Conservation (phyloP, 2,797 vertebrate species). For the Tokudaia muenninki region DNA sequence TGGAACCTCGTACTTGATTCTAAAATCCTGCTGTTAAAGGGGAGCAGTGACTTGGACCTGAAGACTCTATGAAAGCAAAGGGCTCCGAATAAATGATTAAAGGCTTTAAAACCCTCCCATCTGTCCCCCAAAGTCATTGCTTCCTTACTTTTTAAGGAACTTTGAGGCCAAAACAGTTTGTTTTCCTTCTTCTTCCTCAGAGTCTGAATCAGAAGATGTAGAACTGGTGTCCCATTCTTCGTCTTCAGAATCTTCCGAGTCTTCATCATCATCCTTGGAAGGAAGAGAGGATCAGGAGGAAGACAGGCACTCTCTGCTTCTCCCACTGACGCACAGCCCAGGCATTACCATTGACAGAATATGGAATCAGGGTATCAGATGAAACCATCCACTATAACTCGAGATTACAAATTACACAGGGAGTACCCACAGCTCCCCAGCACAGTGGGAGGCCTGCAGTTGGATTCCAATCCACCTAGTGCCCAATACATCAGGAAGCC, state of each 20-base stretch:
- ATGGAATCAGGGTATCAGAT: neutral
- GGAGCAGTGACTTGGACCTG: neutral
- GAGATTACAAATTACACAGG: neutral
- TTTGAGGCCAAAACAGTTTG: slow-evolving; percentile 90
- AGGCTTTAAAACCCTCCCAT: neutral
- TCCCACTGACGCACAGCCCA: neutral
- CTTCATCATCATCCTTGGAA: slow-evolving; percentile 88
- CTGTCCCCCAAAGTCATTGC: neutral
- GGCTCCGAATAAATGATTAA: neutral
- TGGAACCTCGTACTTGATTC: neutral
- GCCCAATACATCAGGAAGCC: neutral
- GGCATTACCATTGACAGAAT: neutral
- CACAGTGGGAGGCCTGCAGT: neutral
- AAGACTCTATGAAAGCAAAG: neutral
- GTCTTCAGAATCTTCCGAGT: slow-evolving; percentile 91
- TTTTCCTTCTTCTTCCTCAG: slow-evolving; percentile 92
- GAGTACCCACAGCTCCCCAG: neutral
- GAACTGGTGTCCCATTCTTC: slow-evolving; percentile 93
- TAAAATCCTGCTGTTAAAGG: neutral
- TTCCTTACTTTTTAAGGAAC: slow-evolving; percentile 94
- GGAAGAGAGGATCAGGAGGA: neutral
- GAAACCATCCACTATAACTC: neutral
- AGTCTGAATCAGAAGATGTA: slow-evolving; percentile 91
- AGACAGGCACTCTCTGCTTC: neutral
- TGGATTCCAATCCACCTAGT: neutral